Base-by-base conservation (phyloP, 2,113 vertebrate species). In the Semnopithecus entellus region DNA sequence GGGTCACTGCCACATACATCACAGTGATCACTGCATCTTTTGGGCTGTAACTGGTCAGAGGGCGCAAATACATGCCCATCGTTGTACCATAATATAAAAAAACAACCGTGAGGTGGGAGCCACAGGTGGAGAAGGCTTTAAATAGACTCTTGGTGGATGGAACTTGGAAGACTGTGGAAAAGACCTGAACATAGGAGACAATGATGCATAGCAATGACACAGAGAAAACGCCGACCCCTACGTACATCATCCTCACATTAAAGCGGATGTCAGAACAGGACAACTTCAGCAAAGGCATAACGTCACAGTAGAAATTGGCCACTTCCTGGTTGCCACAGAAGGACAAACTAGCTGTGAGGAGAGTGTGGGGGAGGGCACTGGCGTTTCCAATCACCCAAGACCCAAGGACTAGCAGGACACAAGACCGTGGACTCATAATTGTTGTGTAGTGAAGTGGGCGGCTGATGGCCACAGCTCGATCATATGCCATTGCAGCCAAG, bases 71-170 rank as follows among this genome's bases (percentile, higher is more conserved):
- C 32, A 68, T 94, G 20, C 86, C 92, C 52, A 96, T 94, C 22
- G 94, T 66, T 45, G 95, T 95, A 25, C 92, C 95, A 35, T 97
- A 96, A 90, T 95, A 97, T 32, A 97, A 75, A 70, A 80, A 88
- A 88, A 86, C 90, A 55, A 94, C 91, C 32, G 66, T 85, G 72
- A 94, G 95, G 85, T 91, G 97, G 9, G 93, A 90, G 0, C 66
- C 78, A 68, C 96, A 96, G 9, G 96, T 97, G 27, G 95, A 97
- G 43, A 96, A 90, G 50, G 95, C 95, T 55, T 95, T 97, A 73
- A 61, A 79, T 40, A 96, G 35, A 13, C 91, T 88, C 6, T 83
- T 86, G 45, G 59, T 90, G n/a, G 96, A 94, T 23, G 93, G 93
- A 23, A 97, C 88, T 2, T 13, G 25, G 55, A 89, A 40, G 16